Evolutionary conservation across 2,797 vertebrate genomes (phyloP).

Genomic region (Choloepus didactylus): DNA sequence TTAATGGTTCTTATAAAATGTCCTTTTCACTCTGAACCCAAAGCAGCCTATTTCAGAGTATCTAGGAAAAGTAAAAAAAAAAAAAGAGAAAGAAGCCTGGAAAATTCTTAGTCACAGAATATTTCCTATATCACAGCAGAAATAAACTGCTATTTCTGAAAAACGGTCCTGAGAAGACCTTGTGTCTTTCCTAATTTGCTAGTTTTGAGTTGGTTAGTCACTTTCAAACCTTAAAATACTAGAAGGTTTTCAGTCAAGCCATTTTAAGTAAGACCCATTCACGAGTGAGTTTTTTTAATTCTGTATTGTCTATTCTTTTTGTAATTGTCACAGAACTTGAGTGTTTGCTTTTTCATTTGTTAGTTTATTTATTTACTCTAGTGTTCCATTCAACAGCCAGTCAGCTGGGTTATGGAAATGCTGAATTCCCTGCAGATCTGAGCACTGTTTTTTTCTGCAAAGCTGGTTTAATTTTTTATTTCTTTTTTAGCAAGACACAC

Average conservation of each 20-base stretch:
- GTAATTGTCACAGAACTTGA: constrained; percentile 31
- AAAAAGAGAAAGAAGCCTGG: not conserved
- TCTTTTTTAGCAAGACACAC: not conserved
- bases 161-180: not conserved
- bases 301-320: constrained; percentile 27
- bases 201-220: not conserved
- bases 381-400: constrained; percentile 16
- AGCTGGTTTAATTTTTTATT: constrained; percentile 29
- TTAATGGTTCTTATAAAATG: constrained; percentile 36
- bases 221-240: constrained; percentile 13
- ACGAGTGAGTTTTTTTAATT: not conserved
- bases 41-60: constrained; percentile 2
- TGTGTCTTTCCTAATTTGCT: not conserved
- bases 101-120: not conserved
- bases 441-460: constrained; percentile 18
- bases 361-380: constrained; percentile 71
- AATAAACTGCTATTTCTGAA: not conserved
- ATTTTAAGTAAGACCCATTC: not conserved
- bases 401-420: constrained; percentile 65
- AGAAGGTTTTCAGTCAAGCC: not conserved
- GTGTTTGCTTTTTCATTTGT: constrained; percentile 26
- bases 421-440: constrained; percentile 33
- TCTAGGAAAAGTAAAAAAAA: constrained; percentile 29
- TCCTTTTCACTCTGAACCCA: not conserved
- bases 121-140: not conserved